A percentile compares a stretch with the other conserved stretches of the same genome.
Conservation (phyloP, 1,140 invertebrate genomes). For the Halesus radiatus region DNA sequence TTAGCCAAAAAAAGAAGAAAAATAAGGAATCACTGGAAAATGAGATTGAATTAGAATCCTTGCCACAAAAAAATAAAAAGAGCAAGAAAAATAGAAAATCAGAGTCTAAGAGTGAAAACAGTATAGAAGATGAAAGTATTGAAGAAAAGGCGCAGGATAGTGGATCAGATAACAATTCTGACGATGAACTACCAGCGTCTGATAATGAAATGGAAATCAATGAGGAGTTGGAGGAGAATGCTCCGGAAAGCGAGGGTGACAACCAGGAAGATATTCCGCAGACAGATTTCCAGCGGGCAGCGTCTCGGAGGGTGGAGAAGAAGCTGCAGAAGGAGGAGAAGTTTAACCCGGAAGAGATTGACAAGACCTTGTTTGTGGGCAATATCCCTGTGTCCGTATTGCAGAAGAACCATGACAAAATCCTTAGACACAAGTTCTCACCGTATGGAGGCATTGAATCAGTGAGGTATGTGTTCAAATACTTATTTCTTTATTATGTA, state of each 20-base stretch:
- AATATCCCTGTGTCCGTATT: constrained; percentile 52
- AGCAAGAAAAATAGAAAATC: constrained; percentile 41
- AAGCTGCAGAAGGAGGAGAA: constrained; percentile 43
- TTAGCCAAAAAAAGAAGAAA: constrained; percentile 22
- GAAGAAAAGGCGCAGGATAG: constrained; percentile 4
- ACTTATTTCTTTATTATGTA: too few species aligned
- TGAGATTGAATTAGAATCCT: constrained; percentile 10
- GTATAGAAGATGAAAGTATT: neutral
- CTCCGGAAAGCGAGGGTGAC: constrained; percentile 40
- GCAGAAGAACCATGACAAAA: constrained; percentile 48
- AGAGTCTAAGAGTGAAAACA: neutral
- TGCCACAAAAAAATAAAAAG: constrained; percentile 16
- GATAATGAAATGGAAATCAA: constrained; percentile 30
- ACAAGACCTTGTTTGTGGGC: constrained; percentile 51
- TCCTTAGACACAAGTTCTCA: constrained; percentile 49
- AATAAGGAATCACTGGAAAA: constrained; percentile 15
- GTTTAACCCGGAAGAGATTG: constrained; percentile 46
- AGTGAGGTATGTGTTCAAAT: constrained; percentile 46
- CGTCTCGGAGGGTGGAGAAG: constrained; percentile 44
- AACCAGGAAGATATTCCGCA: constrained; percentile 21
- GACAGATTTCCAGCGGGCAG: constrained; percentile 53
- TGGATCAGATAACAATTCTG: constrained; percentile 14
- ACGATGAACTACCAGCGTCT: constrained; percentile 17
- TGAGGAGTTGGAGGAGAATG: constrained; percentile 9
- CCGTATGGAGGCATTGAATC: constrained; percentile 52